Percentiles rank a stretch among this genome's conserved stretches.
Evolutionary conservation across 2,888 invertebrate species (phyloP).

Genomic region (Rotaria magnacalcarata): DNA sequence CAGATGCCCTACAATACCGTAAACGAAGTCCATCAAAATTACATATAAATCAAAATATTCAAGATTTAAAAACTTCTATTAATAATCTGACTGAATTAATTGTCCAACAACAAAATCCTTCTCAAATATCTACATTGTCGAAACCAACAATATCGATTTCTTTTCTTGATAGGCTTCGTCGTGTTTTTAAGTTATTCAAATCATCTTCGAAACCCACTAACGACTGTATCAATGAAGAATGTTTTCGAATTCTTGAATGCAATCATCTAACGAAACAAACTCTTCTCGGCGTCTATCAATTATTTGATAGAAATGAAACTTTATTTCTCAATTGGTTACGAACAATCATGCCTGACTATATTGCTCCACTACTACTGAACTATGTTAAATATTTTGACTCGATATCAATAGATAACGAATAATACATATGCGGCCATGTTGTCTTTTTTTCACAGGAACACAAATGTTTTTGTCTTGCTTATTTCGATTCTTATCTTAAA

Average conservation of each 20-base stretch:
- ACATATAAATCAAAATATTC: neutral
- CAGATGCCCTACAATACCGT: neutral
- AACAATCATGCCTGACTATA: neutral
- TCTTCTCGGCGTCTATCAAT: neutral
- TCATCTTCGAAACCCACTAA: neutral
- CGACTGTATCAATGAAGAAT: neutral
- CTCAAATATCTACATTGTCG: neutral
- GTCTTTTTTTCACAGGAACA: neutral
- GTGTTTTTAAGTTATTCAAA: neutral
- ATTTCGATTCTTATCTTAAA: neutral
- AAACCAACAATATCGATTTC: neutral
- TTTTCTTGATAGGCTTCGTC: neutral
- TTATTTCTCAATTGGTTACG: slow-evolving; percentile 7
- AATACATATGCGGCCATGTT: neutral
- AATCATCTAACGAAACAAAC: neutral
- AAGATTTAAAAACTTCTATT: neutral
- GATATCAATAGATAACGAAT: slow-evolving; percentile 4
- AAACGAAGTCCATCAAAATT: neutral
- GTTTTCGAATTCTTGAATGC: neutral
- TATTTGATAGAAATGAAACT: slow-evolving; percentile 15
- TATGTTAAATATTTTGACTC: slow-evolving; percentile 1
- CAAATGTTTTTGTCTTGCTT: neutral
- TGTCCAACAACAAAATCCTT: neutral
- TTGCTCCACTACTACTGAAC: neutral
- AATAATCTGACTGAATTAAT: neutral